Evolutionary conservation across 2,888 invertebrate species (phyloP).

Genomic region (Papilio demoleus): DNA sequence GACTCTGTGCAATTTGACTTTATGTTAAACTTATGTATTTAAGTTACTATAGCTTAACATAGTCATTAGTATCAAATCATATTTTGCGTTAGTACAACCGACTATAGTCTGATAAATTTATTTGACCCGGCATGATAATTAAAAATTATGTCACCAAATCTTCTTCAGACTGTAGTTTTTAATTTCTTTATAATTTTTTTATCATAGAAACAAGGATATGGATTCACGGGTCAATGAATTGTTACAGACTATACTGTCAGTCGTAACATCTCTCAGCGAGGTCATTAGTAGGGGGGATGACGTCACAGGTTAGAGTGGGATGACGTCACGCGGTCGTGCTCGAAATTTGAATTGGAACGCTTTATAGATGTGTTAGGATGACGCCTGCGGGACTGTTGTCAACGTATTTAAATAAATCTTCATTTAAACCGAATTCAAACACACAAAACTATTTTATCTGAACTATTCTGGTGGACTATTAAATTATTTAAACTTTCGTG

Average conservation of each 20-base stretch:
- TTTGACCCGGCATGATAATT: background rate
- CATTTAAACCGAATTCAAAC: conserved; percentile 2
- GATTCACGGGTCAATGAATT: background rate
- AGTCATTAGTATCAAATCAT: conserved; percentile 45
- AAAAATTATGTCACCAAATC: no score
- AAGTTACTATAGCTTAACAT: no score
- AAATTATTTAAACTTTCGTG: no score
- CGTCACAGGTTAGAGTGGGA: conserved; percentile 44
- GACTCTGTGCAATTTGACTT: no score
- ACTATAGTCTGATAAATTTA: conserved; percentile 1
- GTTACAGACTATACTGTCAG: conserved; percentile 21
- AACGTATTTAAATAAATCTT: background rate
- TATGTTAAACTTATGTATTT: no score
- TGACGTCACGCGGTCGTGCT: conserved; percentile 36
- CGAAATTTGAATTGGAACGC: conserved; percentile 48
- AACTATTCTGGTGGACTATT: no score
- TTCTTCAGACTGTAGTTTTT: no score
- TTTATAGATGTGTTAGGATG: conserved; percentile 46
- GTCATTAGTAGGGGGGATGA: conserved; percentile 47
- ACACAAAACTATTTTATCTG: no score
- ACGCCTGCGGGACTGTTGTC: conserved; percentile 35
- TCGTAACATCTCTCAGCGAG: conserved; percentile 43
- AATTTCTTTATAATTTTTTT: no score
- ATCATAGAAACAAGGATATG: no score
- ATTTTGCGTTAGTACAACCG: conserved; percentile 29